Evolutionary conservation across 2,888 invertebrate genomes (phyloP).

Genomic region (Meteorus cinctellus): DNA sequence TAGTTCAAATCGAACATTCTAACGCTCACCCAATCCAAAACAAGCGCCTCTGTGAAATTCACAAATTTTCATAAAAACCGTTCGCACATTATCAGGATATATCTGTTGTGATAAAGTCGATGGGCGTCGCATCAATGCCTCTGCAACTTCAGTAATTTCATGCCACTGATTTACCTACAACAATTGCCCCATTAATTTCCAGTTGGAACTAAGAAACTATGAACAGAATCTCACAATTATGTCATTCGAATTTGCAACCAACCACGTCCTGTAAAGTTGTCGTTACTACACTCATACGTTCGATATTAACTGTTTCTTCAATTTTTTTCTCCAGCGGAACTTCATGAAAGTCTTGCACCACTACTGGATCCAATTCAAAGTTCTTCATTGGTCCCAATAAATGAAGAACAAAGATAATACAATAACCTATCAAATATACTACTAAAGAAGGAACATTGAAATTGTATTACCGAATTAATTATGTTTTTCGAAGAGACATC

Average conservation of each 20-base stretch:
- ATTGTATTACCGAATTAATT: not conserved
- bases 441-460: no score
- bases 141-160: conserved; percentile 66
- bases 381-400: not conserved
- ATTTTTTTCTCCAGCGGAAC: not conserved
- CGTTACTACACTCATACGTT: conserved; percentile 63
- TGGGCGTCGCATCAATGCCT: conserved; percentile 64
- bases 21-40: conserved; percentile 78
- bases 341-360: not conserved
- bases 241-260: conserved; percentile 46
- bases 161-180: conserved; percentile 67
- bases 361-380: not conserved
- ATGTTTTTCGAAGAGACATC: not conserved
- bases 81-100: conserved; percentile 63
- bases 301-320: conserved; percentile 52
- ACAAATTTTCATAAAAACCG: conserved; percentile 76
- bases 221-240: no score
- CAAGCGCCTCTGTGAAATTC: conserved; percentile 77
- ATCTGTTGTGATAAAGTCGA: conserved; percentile 58
- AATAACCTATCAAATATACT: not conserved
- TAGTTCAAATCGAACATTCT: not conserved
- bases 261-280: conserved; percentile 65
- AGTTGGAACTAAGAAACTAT: no score
- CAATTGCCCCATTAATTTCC: not conserved
- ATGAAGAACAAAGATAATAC: not conserved